Evolutionary conservation across 2,113 vertebrate species (phyloP), one percentile per base, ranked within the genome.

Genomic region (Dasyprocta punctata): DNA sequence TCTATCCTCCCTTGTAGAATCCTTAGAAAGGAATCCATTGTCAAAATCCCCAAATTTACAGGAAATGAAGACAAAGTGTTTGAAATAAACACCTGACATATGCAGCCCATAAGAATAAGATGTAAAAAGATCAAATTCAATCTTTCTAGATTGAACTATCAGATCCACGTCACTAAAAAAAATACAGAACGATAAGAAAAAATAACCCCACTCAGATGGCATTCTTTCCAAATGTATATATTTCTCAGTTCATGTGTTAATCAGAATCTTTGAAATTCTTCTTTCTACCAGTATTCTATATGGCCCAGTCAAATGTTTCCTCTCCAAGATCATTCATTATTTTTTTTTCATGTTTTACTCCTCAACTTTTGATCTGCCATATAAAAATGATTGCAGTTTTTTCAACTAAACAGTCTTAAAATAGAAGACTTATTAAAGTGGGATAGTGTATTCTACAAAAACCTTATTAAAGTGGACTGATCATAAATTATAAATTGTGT

Each of bases 401-500:
- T 77, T 81, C 52, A 44, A 10, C 44, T 87, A 96, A 94, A 38
- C 88, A 16, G 67, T 96, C 56, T 82, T 96, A 97, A 97, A 3
- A 30, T 9, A 75, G 97, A 95, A 52, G 77, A 4, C 4, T 95
- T 95, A 95, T 93, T 97, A 97, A 83, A 98, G 90, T 86, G 4
- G 1, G 97, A 96, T 96, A 14, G 97, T 92, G 92, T 58, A 54
- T 17, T 97, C 36, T 96, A 75, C 75, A 90, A 86, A 90, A 89
- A 91, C 95, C 52, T 65, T 96, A 65, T 92, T 80, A 33, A 92
- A 97, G 97, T 95, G 6, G 41, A 56, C 6, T 90, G 26, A 85
- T 36, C 44, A 82, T 95, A 92, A 91, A 93, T 94, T 97, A 96
- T 94, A 96, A 97, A 97, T 33, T 47, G 20, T 97, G 78, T 92